These are phyloP conservation scores for Meriones psammophilus DNA, from an alignment of 2,797 vertebrate species.

Conservation along the genomic window DNA sequence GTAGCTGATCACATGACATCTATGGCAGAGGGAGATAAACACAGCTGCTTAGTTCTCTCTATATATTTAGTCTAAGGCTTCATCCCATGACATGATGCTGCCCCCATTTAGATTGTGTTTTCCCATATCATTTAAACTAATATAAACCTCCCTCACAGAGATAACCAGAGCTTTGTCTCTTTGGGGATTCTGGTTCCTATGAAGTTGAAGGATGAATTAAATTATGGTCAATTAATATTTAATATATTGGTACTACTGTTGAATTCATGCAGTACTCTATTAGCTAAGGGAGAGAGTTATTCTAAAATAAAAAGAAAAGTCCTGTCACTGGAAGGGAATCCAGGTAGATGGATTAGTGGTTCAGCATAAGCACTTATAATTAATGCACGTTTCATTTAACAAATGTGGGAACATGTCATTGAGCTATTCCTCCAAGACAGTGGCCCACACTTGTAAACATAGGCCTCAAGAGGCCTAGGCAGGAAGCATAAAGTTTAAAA, in stretches of 20 bases:
- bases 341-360: not conserved
- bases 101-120: not conserved
- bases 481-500: not conserved
- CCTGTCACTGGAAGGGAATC: not conserved
- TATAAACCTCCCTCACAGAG: not conserved
- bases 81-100: not conserved
- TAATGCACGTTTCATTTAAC: not conserved
- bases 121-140: not conserved
- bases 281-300: not conserved
- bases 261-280: not conserved
- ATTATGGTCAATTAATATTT: not conserved
- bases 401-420: not conserved
- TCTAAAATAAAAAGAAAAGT: not conserved
- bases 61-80: not conserved
- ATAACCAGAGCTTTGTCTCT: not conserved
- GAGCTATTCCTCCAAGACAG: not conserved
- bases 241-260: not conserved
- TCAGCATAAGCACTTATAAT: not conserved
- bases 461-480: not conserved
- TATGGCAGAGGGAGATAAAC: not conserved
- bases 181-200: not conserved
- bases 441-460: not conserved
- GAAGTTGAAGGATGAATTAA: not conserved
- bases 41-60: not conserved
- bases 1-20: not conserved